Evolutionary conservation across 2,113 vertebrate genomes (phyloP).

Genomic region (Paradisaea rubra): DNA sequence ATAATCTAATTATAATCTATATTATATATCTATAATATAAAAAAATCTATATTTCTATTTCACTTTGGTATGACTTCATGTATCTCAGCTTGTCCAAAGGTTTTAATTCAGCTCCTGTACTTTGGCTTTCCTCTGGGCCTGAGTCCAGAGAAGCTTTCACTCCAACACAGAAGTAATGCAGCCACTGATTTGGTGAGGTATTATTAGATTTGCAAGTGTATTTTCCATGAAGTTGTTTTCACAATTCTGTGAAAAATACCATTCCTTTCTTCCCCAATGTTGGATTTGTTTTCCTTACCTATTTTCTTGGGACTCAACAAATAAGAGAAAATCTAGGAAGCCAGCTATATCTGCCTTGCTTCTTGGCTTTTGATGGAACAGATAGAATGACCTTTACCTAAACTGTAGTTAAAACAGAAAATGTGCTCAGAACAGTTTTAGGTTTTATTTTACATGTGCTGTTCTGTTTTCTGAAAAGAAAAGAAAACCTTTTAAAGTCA

Average conservation of each 20-base stretch:
- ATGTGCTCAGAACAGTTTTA: neutral
- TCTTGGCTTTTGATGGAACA: neutral
- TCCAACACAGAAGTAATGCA: neutral
- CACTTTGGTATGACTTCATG: too few species aligned
- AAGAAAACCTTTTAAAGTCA: neutral
- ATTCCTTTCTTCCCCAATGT: neutral
- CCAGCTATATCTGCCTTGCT: neutral
- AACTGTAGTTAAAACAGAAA: neutral
- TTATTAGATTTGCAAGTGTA: neutral
- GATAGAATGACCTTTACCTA: neutral
- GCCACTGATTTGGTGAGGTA: neutral
- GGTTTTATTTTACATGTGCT: neutral
- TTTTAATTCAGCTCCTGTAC: too few species aligned
- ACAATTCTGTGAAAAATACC: neutral
- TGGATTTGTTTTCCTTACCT: neutral
- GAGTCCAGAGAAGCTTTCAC: too few species aligned
- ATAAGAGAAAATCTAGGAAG: neutral
- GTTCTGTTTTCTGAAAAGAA: neutral
- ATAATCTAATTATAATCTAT: too few species aligned
- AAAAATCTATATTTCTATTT: too few species aligned
- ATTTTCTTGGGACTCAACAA: neutral
- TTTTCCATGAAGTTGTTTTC: neutral
- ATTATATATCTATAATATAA: too few species aligned
- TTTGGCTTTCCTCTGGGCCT: too few species aligned
- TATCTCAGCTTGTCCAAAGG: too few species aligned